Evolutionary conservation across 1,140 invertebrate genomes (phyloP).

Genomic region (Listronotus oregonensis): DNA sequence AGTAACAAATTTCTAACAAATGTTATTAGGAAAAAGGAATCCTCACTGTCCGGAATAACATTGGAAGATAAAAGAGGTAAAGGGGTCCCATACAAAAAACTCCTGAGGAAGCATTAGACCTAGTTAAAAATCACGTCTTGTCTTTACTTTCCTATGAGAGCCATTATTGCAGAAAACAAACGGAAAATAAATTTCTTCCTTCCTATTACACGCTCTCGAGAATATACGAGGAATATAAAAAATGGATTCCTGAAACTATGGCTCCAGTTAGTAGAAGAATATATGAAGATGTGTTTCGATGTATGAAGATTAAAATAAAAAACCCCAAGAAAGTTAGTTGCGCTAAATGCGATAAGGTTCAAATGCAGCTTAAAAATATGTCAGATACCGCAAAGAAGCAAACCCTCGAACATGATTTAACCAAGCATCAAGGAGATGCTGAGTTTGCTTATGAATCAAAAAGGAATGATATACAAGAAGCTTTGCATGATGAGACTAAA

Average conservation of each 20-base stretch:
- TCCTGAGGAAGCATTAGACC: neutral
- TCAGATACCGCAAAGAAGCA: neutral
- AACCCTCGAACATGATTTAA: conserved; percentile 14
- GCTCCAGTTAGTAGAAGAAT: neutral
- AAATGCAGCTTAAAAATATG: neutral
- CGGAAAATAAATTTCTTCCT: neutral
- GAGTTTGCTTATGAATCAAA: conserved; percentile 23
- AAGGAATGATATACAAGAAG: conserved; percentile 10
- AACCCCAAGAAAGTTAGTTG: too few relatives aligned
- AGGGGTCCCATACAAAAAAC: neutral
- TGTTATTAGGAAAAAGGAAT: conserved; percentile 3
- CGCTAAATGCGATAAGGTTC: too few relatives aligned
- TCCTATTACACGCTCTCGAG: conserved; percentile 1
- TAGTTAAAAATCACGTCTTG: neutral
- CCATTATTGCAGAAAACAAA: neutral
- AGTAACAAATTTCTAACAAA: conserved; percentile 21
- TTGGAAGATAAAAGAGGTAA: neutral
- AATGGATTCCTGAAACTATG: neutral
- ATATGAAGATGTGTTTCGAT: neutral
- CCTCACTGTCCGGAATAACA: neutral
- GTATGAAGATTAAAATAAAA: neutral
- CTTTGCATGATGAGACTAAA: conserved; percentile 6
- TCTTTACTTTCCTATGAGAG: conserved; percentile 1
- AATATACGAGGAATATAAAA: conserved; percentile 1
- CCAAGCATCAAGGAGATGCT: conserved; percentile 22